Base-by-base conservation (phyloP, 2,888 invertebrate species). In the Drosophila neotestacea region DNA sequence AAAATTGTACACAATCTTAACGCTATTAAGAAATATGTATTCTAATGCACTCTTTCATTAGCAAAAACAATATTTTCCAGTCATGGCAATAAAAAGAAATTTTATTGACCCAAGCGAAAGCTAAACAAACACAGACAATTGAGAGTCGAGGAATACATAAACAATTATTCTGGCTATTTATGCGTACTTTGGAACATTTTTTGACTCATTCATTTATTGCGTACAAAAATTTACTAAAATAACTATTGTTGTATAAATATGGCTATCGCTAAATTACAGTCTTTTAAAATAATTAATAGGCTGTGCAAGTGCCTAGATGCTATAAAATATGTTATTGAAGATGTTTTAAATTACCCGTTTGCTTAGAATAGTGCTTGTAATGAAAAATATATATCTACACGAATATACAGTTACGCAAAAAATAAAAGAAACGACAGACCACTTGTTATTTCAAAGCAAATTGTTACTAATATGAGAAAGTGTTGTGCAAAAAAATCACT, bases 201-300 rank as follows among this genome's bases (percentile, higher is more conserved):
- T 72, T 72, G 52, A 75, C 39, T 72, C 60, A n/a, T n/a, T 16
- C 30, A 30, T 16, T 41, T 41, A 6, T 16, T 41, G 39, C 41
- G 42, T 59, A 39, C 38, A 7, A 32, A 4, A 51, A 51, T 55
- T n/a, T 63, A 13, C 51, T 67, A 36, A 34, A 72, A 54, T 58
- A 68, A 16, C 16, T 16, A 16, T 73, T 39, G 6, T 41, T 62
- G 27, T 56, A 13, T 55, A 59, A 62, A 62, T 61, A 42, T 54
- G 10, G 36, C 27, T 61, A 58, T 41, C 30, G 42, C 51, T 76
- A 76, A 48, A 48, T 50, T 38, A 71, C 65, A 61, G 61, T 7
- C n/a, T 61, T 61, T 28, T 5, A 13, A 36, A 64, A 41, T 64
- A 55, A 59, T 63, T 51, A 47, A 73, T 60, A 58, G 7, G 54